Conservation (phyloP, 2,888 invertebrate species). For the Epinotia ramella region DNA sequence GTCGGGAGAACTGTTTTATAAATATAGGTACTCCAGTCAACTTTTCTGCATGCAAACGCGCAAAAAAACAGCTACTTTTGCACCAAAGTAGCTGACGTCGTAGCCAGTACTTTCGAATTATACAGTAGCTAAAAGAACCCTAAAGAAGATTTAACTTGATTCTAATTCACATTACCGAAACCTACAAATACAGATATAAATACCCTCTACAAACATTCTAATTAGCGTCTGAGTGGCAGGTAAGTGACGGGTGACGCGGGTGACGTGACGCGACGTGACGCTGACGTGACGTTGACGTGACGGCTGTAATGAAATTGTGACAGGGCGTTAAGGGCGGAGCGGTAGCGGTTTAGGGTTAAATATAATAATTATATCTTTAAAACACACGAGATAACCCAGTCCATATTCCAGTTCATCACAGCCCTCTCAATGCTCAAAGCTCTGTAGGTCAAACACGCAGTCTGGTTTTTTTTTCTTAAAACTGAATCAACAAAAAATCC, state of each 20-base stretch:
- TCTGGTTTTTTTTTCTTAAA: no score
- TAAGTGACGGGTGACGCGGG: conserved; percentile 66
- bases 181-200: conserved; percentile 34
- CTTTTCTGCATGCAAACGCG: no score
- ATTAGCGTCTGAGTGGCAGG: conserved; percentile 78
- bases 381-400: no score
- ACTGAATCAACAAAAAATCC: no score
- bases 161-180: not conserved
- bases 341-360: conserved; percentile 26
- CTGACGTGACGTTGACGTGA: conserved; percentile 56
- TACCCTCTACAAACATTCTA: conserved; percentile 62
- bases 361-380: not conserved
- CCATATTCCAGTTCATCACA: no score
- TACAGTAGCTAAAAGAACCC: not conserved
- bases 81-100: no score
- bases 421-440: no score
- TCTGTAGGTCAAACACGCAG: no score
- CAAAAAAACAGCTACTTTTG: no score
- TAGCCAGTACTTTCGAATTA: no score
- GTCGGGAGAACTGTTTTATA: no score
- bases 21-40: no score
- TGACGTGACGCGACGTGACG: conserved; percentile 57
- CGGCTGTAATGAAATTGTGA: conserved; percentile 81
- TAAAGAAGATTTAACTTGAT: not conserved
- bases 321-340: conserved; percentile 54